Evolutionary conservation across 2,113 vertebrate species (phyloP).

Genomic region (Rhea pennata): DNA sequence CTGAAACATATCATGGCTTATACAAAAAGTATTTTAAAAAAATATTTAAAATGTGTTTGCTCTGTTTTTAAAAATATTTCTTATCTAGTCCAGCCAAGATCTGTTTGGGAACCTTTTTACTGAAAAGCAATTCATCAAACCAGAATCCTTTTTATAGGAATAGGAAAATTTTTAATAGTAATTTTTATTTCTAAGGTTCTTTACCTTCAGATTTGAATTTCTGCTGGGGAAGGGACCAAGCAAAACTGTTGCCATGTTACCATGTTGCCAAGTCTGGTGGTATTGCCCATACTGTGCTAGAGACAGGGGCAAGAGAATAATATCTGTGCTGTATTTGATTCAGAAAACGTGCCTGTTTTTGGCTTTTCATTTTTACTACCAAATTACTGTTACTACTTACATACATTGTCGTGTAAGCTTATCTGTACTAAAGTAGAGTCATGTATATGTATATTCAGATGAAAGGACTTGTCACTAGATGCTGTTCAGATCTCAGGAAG

Average conservation of each 20-base stretch:
- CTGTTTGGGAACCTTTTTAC: background rate
- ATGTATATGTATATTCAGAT: background rate
- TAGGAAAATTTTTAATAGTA: background rate
- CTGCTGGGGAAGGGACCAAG: background rate
- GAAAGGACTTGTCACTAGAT: background rate
- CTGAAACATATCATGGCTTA: background rate
- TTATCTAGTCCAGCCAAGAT: background rate
- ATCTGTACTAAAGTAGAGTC: background rate
- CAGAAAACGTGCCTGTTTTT: background rate
- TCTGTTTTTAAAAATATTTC: background rate
- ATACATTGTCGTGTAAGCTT: background rate
- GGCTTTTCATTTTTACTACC: background rate
- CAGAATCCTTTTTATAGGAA: no score
- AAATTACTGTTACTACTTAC: background rate
- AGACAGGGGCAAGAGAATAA: no score
- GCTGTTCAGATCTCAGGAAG: background rate
- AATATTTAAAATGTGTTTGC: no score
- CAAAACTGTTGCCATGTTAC: background rate
- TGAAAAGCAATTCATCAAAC: no score
- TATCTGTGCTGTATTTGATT: background rate
- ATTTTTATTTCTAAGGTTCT: background rate
- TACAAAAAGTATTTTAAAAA: background rate
- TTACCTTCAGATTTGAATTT: background rate
- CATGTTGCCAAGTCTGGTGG: no score
- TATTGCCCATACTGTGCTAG: background rate